These are phyloP conservation scores for Zoanthus gigantus DNA, from an alignment of 92 coral and sea anemone species.

Conservation along the genomic window DNA sequence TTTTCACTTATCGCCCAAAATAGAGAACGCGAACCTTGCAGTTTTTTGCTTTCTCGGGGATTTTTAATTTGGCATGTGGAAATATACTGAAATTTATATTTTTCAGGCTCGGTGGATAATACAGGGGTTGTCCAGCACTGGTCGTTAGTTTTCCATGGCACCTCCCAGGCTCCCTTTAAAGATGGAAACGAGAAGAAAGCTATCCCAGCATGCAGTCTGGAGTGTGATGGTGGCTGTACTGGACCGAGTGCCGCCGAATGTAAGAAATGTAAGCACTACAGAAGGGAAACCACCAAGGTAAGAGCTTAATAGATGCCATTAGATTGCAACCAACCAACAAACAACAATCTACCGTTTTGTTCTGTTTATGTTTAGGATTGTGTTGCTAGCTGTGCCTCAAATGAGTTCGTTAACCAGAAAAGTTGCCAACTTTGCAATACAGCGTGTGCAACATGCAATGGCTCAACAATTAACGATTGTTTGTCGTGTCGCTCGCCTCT, in stretches of 20 bases:
- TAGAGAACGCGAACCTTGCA: no score
- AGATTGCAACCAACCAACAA: no score
- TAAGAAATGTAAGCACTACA: constrained; percentile 77
- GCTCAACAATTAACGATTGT: constrained; percentile 76
- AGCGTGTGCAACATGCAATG: constrained; percentile 80
- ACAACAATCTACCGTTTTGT: no score
- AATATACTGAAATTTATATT: background rate
- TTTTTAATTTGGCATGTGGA: no score
- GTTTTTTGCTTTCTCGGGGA: no score
- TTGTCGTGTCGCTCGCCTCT: constrained; percentile 79
- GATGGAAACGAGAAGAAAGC: constrained; percentile 63
- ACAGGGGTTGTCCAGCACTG: constrained; percentile 76
- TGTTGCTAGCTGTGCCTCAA: constrained; percentile 75
- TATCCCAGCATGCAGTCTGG: constrained; percentile 83
- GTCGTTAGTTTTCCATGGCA: constrained; percentile 86
- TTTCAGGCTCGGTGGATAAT: constrained; percentile 30
- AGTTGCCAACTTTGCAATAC: constrained; percentile 77
- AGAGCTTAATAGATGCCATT: background rate
- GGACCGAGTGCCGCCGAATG: constrained; percentile 92
- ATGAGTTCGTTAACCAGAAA: constrained; percentile 71
- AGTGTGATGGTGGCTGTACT: constrained; percentile 87
- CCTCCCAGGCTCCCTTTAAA: constrained; percentile 66
- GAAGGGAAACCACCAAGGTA: constrained; percentile 70
- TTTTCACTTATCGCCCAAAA: no score
- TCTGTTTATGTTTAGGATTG: constrained; percentile 72